phyloP scores from a whole-genome alignment of 2,113 vertebrate species.

The Dryoscopus gambensis region DNA sequence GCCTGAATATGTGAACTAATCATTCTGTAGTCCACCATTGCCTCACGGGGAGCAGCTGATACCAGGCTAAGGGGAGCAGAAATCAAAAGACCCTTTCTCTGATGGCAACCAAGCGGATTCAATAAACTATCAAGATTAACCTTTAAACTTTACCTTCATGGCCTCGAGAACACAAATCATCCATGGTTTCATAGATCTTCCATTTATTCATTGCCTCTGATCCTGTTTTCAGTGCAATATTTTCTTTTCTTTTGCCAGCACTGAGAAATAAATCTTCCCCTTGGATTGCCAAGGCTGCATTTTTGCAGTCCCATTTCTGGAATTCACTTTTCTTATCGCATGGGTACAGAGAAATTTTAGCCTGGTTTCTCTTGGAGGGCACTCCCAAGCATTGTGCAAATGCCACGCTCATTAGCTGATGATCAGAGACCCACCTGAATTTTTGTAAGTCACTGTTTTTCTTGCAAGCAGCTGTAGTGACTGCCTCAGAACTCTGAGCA shows the following conservation, averaged over 20 bases:
- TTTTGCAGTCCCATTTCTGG: slow-evolving; percentile 90
- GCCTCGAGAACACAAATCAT: slow-evolving; percentile 79
- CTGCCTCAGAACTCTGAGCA: slow-evolving; percentile 48
- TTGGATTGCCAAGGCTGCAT: slow-evolving; percentile 81
- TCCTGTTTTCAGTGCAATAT: slow-evolving; percentile 75
- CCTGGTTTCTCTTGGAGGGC: slow-evolving; percentile 73
- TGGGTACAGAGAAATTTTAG: slow-evolving; percentile 72
- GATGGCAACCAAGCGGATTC: background rate
- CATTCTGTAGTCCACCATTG: background rate
- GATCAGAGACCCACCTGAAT: slow-evolving; percentile 85
- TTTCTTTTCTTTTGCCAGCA: slow-evolving; percentile 76
- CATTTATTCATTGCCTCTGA: slow-evolving; percentile 76
- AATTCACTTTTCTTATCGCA: slow-evolving; percentile 80
- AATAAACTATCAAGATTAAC: background rate
- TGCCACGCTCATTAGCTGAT: slow-evolving; percentile 79
- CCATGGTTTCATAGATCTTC: slow-evolving; percentile 78
- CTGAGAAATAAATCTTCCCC: slow-evolving; percentile 81
- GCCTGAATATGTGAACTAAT: background rate
- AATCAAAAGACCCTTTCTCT: background rate
- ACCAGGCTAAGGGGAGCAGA: background rate
- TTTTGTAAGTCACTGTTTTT: slow-evolving; percentile 73
- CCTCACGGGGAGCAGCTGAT: background rate
- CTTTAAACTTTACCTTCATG: slow-evolving; percentile 78
- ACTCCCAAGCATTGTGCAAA: slow-evolving; percentile 82
- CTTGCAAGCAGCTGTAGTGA: slow-evolving; percentile 70